A percentile compares a stretch with the other conserved stretches of the same genome.
Evolutionary conservation across 2,797 vertebrate genomes (phyloP).

Genomic region (Rhabdomys pumilio): DNA sequence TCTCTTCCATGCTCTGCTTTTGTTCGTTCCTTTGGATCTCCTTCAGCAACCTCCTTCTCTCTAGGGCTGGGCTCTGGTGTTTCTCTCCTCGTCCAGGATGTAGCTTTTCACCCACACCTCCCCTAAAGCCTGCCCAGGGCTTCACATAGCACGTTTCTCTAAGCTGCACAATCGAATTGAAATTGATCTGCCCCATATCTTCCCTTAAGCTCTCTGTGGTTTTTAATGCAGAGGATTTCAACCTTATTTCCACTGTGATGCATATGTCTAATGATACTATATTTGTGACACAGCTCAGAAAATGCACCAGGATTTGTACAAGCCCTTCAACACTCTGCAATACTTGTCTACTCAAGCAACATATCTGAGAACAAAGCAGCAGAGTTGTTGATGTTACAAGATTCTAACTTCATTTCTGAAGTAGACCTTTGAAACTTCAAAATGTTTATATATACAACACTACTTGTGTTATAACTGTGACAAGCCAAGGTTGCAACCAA

Average conservation of each 20-base stretch:
- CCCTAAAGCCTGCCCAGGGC: not conserved
- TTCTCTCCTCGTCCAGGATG: slow-evolving; percentile 16
- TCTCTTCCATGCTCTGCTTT: not conserved
- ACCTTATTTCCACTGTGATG: not conserved
- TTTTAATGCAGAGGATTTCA: not conserved
- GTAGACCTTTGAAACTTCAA: slow-evolving; percentile 43
- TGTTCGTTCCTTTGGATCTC: not conserved
- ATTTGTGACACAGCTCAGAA: not conserved
- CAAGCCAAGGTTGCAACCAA: slow-evolving; percentile 7
- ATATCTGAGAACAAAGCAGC: not conserved
- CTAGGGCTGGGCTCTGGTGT: not conserved
- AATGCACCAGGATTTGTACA: not conserved
- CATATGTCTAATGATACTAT: not conserved
- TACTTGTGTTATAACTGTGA: slow-evolving; percentile 18
- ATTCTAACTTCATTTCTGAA: slow-evolving; percentile 51
- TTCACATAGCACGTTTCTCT: slow-evolving; percentile 32
- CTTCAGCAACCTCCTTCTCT: slow-evolving; percentile 38
- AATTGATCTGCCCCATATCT: slow-evolving; percentile 26
- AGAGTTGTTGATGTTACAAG: not conserved
- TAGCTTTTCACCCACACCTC: not conserved
- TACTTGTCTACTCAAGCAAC: slow-evolving; percentile 40
- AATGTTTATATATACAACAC: not conserved
- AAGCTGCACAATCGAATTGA: slow-evolving; percentile 11
- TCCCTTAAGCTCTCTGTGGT: slow-evolving; percentile 2
- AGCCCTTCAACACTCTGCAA: not conserved